A percentile compares a stretch with the other conserved stretches of the same genome.
Evolutionary conservation across 1,140 invertebrate species (phyloP).

Genomic region (Trichoplusia ni): DNA sequence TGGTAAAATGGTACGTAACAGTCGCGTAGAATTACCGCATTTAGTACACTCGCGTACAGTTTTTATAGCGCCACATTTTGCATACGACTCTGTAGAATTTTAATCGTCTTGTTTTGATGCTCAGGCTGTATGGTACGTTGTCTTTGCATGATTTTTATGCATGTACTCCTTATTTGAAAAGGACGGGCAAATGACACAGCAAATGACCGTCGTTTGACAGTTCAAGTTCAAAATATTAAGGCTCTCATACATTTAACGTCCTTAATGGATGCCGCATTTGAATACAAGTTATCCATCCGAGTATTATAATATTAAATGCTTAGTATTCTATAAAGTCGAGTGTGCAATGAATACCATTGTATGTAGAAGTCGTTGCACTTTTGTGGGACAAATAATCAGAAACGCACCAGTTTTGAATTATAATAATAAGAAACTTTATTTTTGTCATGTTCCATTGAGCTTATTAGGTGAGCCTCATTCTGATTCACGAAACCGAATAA

Average conservation of each 20-base stretch:
- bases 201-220: background rate
- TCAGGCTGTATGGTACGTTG: background rate
- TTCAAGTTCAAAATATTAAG: background rate
- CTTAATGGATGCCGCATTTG: background rate
- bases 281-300: background rate
- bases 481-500: background rate
- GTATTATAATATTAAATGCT: constrained; percentile 3
- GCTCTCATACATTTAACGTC: background rate
- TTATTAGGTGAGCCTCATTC: background rate
- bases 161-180: constrained; percentile 9
- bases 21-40: too few species aligned
- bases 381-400: background rate
- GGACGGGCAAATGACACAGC: background rate
- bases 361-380: background rate
- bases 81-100: constrained; percentile 35
- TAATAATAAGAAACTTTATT: too few species aligned
- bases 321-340: background rate
- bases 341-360: background rate
- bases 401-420: background rate
- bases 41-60: constrained; percentile 24
- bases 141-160: constrained; percentile 1
- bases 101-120: constrained; percentile 35
- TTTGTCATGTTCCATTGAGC: too few species aligned
- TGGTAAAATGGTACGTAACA: constrained; percentile 14
- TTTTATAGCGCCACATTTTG: constrained; percentile 26